Base-by-base conservation (phyloP, 2,113 vertebrate species). In the Cyprinodon brontotheroides region DNA sequence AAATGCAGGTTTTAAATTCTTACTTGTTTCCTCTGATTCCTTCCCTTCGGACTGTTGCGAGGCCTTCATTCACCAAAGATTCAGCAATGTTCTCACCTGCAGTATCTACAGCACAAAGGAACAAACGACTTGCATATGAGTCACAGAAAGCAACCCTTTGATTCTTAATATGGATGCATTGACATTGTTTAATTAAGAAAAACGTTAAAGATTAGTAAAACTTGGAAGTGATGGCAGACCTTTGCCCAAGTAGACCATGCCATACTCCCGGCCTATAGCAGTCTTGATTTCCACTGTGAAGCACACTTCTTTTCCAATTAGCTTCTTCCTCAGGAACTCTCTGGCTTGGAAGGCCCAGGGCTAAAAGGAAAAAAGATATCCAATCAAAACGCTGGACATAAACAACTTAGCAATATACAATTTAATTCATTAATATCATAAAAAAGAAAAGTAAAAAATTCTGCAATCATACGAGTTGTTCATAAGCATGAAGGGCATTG, bases 221-320 rank as follows among this genome's bases (percentile, higher is more conserved):
- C 6, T 65, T 61, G 3, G 65, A 3, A 63, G 43, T 12, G 36
- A 8, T 3, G 15, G 36, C 17, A 3, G 9, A 60, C 98, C 97
- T 96, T 94, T 98, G 0, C 97, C 98, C 89, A 99, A 77, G 87
- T 96, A 99, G 9, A 99, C 95, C 93, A 97, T 95, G 63, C 98
- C 97, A 0, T 99, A 99, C 90, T 99, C 98, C 22, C 98, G 93
- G 71, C 96, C 96, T 81, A 95, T 92, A 0, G 91, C 88, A 1
- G 96, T 96, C 93, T 96, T 98, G 91, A 96, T 95, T 88, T 99
- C 98, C 86, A 99, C 96, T 0, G 95, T 98, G 82, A 99, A 99
- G 92, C 97, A 99, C 11, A 99, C 95, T 87, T 99, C 98, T 93
- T 99, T 99, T 41, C 98, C 98, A 11, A 99, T 99, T 68, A 99